Base-by-base conservation (phyloP, 2,888 invertebrate species). In the Cepaea hortensis region DNA sequence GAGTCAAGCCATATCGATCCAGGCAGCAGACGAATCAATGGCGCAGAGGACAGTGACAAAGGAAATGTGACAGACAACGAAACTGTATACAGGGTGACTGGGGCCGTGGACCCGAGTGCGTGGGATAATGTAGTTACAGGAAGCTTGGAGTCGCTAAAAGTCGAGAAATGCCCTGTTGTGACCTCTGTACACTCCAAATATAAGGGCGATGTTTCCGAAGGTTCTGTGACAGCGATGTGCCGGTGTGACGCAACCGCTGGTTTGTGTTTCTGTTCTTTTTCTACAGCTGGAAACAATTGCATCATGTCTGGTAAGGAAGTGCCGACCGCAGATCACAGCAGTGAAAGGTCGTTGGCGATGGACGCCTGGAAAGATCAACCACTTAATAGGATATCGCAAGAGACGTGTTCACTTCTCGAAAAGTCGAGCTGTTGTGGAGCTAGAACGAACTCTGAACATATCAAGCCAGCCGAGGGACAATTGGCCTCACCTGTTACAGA, bases 1-100 rank as follows among this genome's bases (percentile, higher is more conserved):
- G 20, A 46, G 65, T 46, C 76, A 68, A 55, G 65, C 46, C 55
- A 84, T 50, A 84, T 84, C 84, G 84, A 84, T 84, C 76, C 23
- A n/a, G 20, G 48, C 20, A 62, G 76, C 46, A 76, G 65, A 62
- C 84, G 15, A 48, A 76, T 84, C 76, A 76, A 84, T 84, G 1
- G 3, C 23, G 7, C 1, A 20, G 20, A n/a, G 50, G 48, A 65
- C 48, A n/a, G 50, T 15, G 46, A 82, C 73, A 72, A 7, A 72
- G 23, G 72, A 70, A 55, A 55, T 73, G 82, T 35, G 70, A 73
- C 55, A 72, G 35, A 23, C 20, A 72, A 55, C 50, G 73, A 82
- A 72, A 73, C 15, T n/a, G 13, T 20, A 70, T 23, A 68, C 35
- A 23, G 23, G 55, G 13, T 5, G n/a, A 20, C n/a, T 23, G 70